Percentiles rank a stretch among this genome's conserved stretches.
Evolutionary conservation across 2,797 vertebrate species (phyloP).

Genomic region (Chanos chanos): DNA sequence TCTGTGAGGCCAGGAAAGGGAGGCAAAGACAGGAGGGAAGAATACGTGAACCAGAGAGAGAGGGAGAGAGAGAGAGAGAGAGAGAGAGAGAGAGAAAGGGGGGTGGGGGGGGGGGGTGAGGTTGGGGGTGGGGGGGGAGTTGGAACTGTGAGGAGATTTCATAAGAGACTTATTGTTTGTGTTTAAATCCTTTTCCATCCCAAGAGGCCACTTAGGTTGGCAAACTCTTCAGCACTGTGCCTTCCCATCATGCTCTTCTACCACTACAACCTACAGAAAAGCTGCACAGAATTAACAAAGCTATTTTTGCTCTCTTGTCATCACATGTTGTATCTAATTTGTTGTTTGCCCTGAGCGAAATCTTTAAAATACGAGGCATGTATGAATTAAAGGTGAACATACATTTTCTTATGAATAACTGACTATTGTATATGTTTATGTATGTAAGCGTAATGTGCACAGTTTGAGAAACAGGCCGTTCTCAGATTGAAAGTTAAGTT

Average conservation of each 20-base stretch:
- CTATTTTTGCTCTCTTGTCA: slow-evolving; percentile 60
- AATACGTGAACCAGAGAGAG: background rate
- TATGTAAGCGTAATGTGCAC: no score
- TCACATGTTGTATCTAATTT: slow-evolving; percentile 68
- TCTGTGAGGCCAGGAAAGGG: background rate
- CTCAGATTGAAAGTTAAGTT: no score
- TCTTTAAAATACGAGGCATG: slow-evolving; percentile 48
- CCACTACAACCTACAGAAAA: slow-evolving; percentile 56
- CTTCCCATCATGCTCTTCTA: slow-evolving; percentile 51
- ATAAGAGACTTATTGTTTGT: slow-evolving; percentile 55
- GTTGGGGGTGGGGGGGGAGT: slow-evolving; percentile 52
- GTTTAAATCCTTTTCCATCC: slow-evolving; percentile 46
- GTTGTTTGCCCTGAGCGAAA: slow-evolving; percentile 54
- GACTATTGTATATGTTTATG: slow-evolving; percentile 51
- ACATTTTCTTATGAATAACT: slow-evolving; percentile 61
- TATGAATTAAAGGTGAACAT: slow-evolving; percentile 53
- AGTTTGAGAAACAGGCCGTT: no score
- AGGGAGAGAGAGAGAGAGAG: slow-evolving; percentile 9
- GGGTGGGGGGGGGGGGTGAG: slow-evolving; percentile 52
- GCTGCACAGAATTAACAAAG: slow-evolving; percentile 52
- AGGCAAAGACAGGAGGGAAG: background rate
- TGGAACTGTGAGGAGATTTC: slow-evolving; percentile 44
- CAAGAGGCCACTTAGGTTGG: slow-evolving; percentile 58
- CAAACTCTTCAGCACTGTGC: slow-evolving; percentile 54
- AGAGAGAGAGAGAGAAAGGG: slow-evolving; percentile 30